Evolutionary conservation across 92 coral and sea anemone species (phyloP).

Genomic region (Micromussa lordhowensis): DNA sequence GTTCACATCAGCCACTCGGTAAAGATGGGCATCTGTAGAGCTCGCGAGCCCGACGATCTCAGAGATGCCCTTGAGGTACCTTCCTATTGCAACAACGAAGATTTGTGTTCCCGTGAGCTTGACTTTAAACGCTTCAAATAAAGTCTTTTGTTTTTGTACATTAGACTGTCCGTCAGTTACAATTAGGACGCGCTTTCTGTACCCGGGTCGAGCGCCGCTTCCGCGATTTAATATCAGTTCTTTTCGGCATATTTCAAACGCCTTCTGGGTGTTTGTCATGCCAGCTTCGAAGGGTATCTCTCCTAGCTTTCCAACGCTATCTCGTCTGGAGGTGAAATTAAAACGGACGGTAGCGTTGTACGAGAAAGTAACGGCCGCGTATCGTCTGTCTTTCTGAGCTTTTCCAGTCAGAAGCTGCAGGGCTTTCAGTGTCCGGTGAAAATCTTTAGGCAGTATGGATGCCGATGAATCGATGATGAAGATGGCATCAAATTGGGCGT

Average conservation of each 20-base stretch:
- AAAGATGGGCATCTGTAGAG: conserved; percentile 84
- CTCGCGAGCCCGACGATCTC: conserved; percentile 89
- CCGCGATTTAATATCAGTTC: conserved; percentile 43
- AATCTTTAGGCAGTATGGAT: conserved; percentile 67
- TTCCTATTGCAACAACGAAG: conserved; percentile 88
- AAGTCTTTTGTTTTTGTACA: conserved; percentile 61
- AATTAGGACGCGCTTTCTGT: conserved; percentile 73
- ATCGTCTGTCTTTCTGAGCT: conserved; percentile 66
- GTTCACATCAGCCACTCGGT: conserved; percentile 59
- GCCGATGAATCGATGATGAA: conserved; percentile 83
- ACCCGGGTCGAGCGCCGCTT: conserved; percentile 63
- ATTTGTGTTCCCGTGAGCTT: conserved; percentile 77
- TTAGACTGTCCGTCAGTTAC: conserved; percentile 94
- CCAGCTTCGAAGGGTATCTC: conserved; percentile 65
- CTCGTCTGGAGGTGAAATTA: conserved; percentile 58
- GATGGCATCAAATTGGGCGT: conserved; percentile 72
- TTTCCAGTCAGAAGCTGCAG: conserved; percentile 66
- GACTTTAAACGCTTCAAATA: conserved; percentile 73
- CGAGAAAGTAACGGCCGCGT: conserved; percentile 81
- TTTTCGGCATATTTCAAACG: conserved; percentile 65
- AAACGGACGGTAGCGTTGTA: conserved; percentile 70
- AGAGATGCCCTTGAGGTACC: conserved; percentile 74
- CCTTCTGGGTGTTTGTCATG: conserved; percentile 82
- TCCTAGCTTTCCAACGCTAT: conserved; percentile 50
- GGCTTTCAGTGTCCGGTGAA: conserved; percentile 66